Percentiles rank a stretch among this genome's conserved stretches.
These are phyloP conservation scores for Meiosimyza decipiens DNA, from an alignment of 2,888 invertebrate species.

Conservation along the genomic window DNA sequence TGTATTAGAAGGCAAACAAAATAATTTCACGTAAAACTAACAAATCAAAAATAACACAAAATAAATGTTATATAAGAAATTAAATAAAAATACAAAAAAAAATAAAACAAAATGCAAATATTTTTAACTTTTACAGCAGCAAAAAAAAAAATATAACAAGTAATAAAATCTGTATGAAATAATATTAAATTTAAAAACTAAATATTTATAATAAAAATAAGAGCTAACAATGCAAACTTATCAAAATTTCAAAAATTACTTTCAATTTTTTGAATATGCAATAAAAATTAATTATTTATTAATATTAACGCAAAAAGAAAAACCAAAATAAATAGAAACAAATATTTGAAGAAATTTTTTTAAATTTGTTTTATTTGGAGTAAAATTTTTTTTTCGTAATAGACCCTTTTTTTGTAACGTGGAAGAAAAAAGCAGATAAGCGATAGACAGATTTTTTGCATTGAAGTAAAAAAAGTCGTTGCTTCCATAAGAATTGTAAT, in stretches of 20 bases:
- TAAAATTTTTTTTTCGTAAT: not conserved
- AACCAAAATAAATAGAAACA: constrained; percentile 13
- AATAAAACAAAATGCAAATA: constrained; percentile 14
- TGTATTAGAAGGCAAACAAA: not conserved
- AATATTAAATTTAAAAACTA: constrained; percentile 13
- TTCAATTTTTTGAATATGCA: constrained; percentile 25
- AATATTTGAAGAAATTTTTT: not conserved
- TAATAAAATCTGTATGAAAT: not conserved
- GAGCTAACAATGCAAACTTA: constrained; percentile 15
- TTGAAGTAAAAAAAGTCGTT: too few species aligned
- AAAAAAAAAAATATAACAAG: constrained; percentile 22
- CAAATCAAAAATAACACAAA: constrained; percentile 20
- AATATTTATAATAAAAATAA: not conserved
- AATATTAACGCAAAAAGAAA: constrained; percentile 28
- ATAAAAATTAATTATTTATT: constrained; percentile 37
- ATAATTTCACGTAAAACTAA: constrained; percentile 27
- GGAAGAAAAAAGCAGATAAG: too few species aligned
- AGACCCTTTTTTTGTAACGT: too few species aligned
- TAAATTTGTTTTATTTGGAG: not conserved
- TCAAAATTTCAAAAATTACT: constrained; percentile 16
- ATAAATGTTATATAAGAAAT: constrained; percentile 15
- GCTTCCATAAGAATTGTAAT: too few species aligned
- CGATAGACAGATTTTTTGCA: too few species aligned
- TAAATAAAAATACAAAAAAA: constrained; percentile 29
- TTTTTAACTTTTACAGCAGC: constrained; percentile 23